Evolutionary conservation across 2,113 vertebrate species (phyloP), one percentile per base, ranked within the genome.

Genomic region (Gila orcuttii): DNA sequence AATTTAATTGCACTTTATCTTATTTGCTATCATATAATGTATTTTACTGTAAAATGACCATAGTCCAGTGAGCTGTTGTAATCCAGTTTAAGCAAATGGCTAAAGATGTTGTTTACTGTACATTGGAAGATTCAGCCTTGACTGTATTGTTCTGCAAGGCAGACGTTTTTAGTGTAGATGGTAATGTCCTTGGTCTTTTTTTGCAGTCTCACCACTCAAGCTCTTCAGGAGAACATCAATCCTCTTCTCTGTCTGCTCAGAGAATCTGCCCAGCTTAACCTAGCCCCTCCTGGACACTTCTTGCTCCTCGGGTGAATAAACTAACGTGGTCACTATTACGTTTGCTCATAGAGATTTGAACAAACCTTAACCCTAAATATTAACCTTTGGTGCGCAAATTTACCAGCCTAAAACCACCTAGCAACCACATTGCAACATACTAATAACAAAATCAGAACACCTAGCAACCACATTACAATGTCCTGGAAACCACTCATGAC

Each of bases 281-380:
- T 99, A 59, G 96, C 97, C 25, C 96, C 97, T 6, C 98, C 98
- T 8, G 97, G 98, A 1, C 93, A 97, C 86, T 99, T 99, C 86
- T 90, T 99, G 79, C 96, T 99, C 42, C 95, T 99, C 90, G 97
- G 97, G 98, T 99, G 91, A 91, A 93, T 92, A 74, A 82, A 69
- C 19, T 71, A 1, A 66, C 2, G 23, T 33, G 17, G 10, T 47
- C 25, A 55, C 47, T 31, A 33, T 75, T 75, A 50, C 3, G 13
- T 31, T 57, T 59, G 31, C 31, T 79, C 2, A 80, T 64, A 45
- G 31, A 21, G 31, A 69, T 42, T 42, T 71, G 10, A 42, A 42
- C 36, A 71, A 42, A 71, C 68, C 21, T 0, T 39, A 39, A 36
- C 10, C 17, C 19, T 36, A 28, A 74, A 74, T 25, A 25, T 15